These are phyloP conservation scores for Silurus glanis DNA, from an alignment of 2,113 vertebrate genomes.

Conservation along the genomic window DNA sequence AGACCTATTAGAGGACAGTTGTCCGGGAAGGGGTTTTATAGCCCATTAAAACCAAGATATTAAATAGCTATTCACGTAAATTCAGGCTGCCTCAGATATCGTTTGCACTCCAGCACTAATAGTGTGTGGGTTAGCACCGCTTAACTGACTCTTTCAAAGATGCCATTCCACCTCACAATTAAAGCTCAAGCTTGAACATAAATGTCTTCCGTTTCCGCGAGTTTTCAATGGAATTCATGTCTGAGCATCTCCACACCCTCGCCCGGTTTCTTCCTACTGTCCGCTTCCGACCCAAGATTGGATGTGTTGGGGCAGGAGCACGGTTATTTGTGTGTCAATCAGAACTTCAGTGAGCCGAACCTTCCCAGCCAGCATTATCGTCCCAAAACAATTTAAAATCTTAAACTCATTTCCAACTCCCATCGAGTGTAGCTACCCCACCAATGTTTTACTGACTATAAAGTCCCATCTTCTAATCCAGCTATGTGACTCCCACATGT, in stretches of 20 bases:
- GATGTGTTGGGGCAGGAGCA: conserved; percentile 47
- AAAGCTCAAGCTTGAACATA: conserved; percentile 44
- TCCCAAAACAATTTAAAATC: conserved; percentile 1
- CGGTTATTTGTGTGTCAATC: conserved; percentile 45
- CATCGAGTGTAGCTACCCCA: neutral
- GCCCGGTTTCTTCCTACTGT: conserved; percentile 29
- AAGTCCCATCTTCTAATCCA: neutral
- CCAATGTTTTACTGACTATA: neutral
- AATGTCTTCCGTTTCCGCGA: conserved; percentile 40
- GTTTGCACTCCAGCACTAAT: conserved; percentile 52
- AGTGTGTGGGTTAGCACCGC: conserved; percentile 48
- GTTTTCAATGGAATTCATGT: conserved; percentile 51
- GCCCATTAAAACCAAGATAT: conserved; percentile 59
- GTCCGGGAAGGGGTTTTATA: conserved; percentile 60
- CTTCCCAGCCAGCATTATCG: conserved; percentile 37
- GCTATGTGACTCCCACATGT: conserved; percentile 51
- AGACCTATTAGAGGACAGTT: conserved; percentile 61
- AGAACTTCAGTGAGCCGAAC: conserved; percentile 44
- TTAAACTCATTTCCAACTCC: conserved; percentile 10
- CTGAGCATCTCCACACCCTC: conserved; percentile 20
- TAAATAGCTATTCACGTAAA: conserved; percentile 61
- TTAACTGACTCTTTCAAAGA: conserved; percentile 51
- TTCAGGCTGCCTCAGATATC: conserved; percentile 52
- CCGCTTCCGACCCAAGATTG: conserved; percentile 31
- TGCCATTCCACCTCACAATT: conserved; percentile 46